phyloP scores from a whole-genome alignment of 92 coral and sea anemone species.

The Pocillopora meandrina region DNA sequence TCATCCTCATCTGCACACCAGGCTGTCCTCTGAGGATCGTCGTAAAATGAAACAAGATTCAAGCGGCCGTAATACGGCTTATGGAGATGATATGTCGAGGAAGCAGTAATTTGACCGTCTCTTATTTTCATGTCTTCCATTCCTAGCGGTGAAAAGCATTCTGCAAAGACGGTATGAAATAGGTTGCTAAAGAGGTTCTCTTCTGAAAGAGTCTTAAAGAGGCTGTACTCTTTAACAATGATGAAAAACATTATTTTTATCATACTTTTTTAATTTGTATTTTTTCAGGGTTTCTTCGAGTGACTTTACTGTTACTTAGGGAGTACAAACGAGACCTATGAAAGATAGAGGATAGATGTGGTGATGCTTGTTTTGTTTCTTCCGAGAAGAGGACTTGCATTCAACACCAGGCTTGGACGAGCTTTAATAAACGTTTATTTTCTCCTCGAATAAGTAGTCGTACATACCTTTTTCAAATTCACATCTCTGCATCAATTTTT shows the following conservation, averaged over 20 bases:
- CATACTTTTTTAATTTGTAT: too few relatives aligned
- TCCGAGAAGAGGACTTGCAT: too few relatives aligned
- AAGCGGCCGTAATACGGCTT: constrained; percentile 92
- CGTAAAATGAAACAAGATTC: constrained; percentile 91
- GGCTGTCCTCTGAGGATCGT: constrained; percentile 90
- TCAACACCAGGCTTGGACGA: not conserved
- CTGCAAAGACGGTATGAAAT: constrained; percentile 36
- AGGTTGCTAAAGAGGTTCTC: not conserved
- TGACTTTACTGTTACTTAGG: too few relatives aligned
- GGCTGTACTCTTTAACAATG: too few relatives aligned
- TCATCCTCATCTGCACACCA: constrained; percentile 97
- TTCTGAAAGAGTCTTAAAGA: too few relatives aligned
- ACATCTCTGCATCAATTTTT: constrained; percentile 89
- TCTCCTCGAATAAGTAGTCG: not conserved
- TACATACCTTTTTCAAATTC: constrained; percentile 92
- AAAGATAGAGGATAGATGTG: too few relatives aligned
- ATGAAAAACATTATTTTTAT: too few relatives aligned
- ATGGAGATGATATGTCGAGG: constrained; percentile 82
- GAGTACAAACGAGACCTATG: too few relatives aligned
- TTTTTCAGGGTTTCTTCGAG: too few relatives aligned
- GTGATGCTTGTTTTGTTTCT: too few relatives aligned
- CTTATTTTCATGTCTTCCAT: constrained; percentile 95
- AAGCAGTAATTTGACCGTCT: constrained; percentile 89
- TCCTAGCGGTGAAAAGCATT: constrained; percentile 92
- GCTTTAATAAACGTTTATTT: not conserved